Percentiles rank a stretch among this genome's conserved stretches.
These are phyloP conservation scores for Zapus hudsonius DNA, from an alignment of 2,113 vertebrate species.

Conservation along the genomic window DNA sequence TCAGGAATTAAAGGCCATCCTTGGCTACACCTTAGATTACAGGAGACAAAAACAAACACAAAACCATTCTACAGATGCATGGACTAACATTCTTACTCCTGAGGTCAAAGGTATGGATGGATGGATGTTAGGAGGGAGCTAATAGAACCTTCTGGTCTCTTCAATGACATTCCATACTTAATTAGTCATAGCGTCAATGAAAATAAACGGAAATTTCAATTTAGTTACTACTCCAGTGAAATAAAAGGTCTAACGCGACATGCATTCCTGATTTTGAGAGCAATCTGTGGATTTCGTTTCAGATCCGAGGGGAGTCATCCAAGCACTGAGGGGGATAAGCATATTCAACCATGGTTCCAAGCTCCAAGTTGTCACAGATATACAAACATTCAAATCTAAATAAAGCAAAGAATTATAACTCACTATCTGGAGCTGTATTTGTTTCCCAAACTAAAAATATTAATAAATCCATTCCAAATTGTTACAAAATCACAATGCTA, in stretches of 20 bases:
- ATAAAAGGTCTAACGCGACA: not conserved
- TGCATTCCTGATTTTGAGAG: not conserved
- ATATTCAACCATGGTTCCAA: not conserved
- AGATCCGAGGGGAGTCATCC: not conserved
- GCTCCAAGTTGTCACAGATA: not conserved
- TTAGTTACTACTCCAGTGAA: not conserved
- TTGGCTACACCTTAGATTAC: not conserved
- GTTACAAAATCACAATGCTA: not conserved
- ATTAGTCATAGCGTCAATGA: not conserved
- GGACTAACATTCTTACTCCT: not conserved
- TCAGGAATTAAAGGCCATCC: not conserved
- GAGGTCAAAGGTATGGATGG: not conserved
- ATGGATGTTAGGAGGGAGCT: not conserved
- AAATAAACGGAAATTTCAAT: not conserved
- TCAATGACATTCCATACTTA: not conserved
- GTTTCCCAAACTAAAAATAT: not conserved
- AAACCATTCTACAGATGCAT: not conserved
- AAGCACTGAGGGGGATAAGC: not conserved
- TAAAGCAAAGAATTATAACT: not conserved
- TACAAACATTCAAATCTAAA: not conserved
- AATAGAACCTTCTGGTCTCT: not conserved
- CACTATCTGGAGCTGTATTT: not conserved
- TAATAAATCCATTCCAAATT: not conserved
- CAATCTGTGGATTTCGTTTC: not conserved
- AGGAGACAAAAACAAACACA: not conserved